phyloP scores from a whole-genome alignment of 2,888 invertebrate species.

The Lathronympha strigana region DNA sequence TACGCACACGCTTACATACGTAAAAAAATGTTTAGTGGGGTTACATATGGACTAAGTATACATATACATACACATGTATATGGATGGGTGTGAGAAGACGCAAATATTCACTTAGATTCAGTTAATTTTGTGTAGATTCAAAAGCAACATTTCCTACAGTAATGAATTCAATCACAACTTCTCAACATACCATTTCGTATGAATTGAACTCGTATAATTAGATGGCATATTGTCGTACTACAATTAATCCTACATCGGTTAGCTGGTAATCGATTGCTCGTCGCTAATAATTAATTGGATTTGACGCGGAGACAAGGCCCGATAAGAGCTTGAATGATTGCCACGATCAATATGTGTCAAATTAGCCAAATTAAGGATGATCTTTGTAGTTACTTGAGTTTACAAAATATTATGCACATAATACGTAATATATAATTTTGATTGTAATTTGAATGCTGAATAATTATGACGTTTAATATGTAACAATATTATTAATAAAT shows the following conservation, averaged over 20 bases:
- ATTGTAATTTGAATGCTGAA: too few relatives aligned
- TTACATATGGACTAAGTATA: too few relatives aligned
- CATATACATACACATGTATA: too few relatives aligned
- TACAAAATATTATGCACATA: neutral
- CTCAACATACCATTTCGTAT: neutral
- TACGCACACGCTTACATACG: too few relatives aligned
- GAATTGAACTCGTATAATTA: conserved; percentile 12
- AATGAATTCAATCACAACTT: neutral
- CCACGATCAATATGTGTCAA: conserved; percentile 39
- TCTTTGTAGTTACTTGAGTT: conserved; percentile 8
- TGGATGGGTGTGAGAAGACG: too few relatives aligned
- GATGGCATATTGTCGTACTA: conserved; percentile 19
- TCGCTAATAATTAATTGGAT: conserved; percentile 42
- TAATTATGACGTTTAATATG: too few relatives aligned
- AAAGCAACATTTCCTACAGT: neutral
- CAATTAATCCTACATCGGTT: conserved; percentile 38
- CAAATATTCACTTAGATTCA: too few relatives aligned
- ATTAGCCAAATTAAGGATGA: conserved; percentile 10
- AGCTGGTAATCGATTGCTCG: conserved; percentile 40
- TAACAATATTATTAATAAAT: too few relatives aligned
- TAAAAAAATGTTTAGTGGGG: too few relatives aligned
- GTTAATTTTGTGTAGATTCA: too few relatives aligned
- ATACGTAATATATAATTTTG: too few relatives aligned
- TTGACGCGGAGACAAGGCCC: conserved; percentile 39
- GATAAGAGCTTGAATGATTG: conserved; percentile 42